Conservation (phyloP, 2,797 vertebrate species). For the Smutsia temminckii region DNA sequence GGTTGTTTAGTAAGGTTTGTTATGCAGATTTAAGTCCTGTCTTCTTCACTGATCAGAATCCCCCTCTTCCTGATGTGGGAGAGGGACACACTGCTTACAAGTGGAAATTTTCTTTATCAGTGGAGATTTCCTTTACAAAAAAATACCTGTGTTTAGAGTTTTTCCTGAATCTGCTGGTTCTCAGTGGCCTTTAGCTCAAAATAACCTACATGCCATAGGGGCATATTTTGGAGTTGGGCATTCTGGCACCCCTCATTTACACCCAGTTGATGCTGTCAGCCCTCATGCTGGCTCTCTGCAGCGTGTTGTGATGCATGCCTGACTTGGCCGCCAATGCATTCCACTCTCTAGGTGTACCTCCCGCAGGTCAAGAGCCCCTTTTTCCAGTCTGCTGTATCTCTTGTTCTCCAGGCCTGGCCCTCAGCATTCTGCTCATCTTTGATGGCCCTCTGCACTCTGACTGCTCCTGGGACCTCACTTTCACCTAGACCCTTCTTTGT, state of each 20-base stretch:
- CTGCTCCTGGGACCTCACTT: not conserved
- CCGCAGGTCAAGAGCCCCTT: not conserved
- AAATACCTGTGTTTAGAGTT: not conserved
- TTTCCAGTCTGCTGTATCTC: not conserved
- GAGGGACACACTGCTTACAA: not conserved
- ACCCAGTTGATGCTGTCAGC: not conserved
- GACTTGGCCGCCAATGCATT: rapidly evolving
- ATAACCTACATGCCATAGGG: not conserved
- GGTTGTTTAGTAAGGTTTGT: not conserved
- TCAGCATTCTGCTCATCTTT: not conserved
- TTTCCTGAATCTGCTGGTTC: not conserved
- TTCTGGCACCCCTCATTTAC: not conserved
- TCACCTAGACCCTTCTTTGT: not conserved
- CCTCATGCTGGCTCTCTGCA: not conserved
- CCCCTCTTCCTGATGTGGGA: not conserved
- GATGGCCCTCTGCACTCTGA: too few species aligned
- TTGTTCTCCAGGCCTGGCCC: not conserved
- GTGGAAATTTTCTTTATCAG: not conserved
- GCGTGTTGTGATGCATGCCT: not conserved
- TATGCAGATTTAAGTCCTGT: not conserved
- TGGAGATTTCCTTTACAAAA: not conserved
- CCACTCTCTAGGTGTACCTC: not conserved
- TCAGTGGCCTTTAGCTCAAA: not conserved
- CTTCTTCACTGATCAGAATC: not conserved
- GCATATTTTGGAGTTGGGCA: not conserved